These are phyloP conservation scores for Actinia tenebrosa DNA, from an alignment of 64 coral and sea anemone species.

Conservation along the genomic window DNA sequence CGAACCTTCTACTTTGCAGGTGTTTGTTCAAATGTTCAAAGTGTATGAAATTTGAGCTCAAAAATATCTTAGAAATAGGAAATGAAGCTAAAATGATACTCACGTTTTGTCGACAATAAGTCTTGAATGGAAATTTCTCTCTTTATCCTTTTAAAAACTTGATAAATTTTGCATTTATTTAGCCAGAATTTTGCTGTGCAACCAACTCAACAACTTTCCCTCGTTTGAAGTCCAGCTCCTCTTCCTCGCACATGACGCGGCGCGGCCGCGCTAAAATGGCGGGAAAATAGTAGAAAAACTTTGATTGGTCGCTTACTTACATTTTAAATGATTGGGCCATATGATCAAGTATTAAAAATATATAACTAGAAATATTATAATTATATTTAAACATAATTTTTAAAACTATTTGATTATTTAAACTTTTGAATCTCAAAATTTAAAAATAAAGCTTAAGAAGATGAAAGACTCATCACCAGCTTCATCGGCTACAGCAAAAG, in stretches of 20 bases:
- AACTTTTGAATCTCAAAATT: background rate
- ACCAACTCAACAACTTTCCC: background rate
- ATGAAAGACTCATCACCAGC: constrained; percentile 9
- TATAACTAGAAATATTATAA: no score
- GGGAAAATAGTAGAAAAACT: background rate
- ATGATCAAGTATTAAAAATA: background rate
- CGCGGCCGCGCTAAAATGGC: background rate
- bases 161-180: background rate
- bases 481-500: background rate
- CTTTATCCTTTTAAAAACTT: background rate
- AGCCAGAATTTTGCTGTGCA: background rate
- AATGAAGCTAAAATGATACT: background rate
- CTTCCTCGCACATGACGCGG: background rate
- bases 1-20: background rate
- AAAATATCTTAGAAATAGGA: background rate
- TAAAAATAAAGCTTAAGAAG: constrained; percentile 31
- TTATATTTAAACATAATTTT: no score
- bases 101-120: background rate
- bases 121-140: background rate
- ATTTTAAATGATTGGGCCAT: background rate
- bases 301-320: background rate
- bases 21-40: background rate
- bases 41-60: background rate
- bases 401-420: background rate
- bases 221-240: background rate